phyloP scores from a whole-genome alignment of 2,113 vertebrate species.

The Zapornia atra region DNA sequence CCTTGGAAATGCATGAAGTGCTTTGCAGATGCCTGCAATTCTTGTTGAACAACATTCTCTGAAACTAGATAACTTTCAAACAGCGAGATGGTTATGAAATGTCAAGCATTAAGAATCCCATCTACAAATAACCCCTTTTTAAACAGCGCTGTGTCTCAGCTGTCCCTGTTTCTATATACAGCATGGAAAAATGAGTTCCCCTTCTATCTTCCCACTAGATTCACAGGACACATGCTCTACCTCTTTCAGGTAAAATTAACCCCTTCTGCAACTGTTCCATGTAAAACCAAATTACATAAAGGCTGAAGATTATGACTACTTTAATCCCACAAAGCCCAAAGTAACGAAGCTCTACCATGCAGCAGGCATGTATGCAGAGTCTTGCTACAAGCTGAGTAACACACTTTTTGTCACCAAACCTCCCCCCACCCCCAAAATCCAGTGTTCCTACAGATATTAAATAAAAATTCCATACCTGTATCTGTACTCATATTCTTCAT shows the following conservation, averaged over 20 bases:
- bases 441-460: background rate
- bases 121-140: constrained; percentile 47
- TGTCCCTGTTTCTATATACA: constrained; percentile 18
- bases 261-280: background rate
- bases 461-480: constrained; percentile 79
- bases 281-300: background rate
- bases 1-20: background rate
- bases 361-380: background rate
- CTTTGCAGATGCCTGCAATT: constrained; percentile 23
- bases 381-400: background rate
- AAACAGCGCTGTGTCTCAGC: constrained; percentile 22
- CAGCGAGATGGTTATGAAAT: background rate
- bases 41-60: constrained; percentile 10
- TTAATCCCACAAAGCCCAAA: background rate
- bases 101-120: constrained; percentile 40
- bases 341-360: background rate
- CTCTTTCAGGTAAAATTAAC: background rate
- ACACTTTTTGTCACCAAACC: background rate
- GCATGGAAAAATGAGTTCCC: background rate
- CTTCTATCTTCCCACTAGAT: background rate
- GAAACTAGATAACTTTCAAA: constrained; percentile 39
- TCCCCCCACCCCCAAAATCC: background rate
- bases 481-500: constrained; percentile 90
- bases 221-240: background rate
- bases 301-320: background rate